These are phyloP conservation scores for Pogonocherus hispidulus DNA, from an alignment of 2,888 invertebrate genomes.

Conservation along the genomic window DNA sequence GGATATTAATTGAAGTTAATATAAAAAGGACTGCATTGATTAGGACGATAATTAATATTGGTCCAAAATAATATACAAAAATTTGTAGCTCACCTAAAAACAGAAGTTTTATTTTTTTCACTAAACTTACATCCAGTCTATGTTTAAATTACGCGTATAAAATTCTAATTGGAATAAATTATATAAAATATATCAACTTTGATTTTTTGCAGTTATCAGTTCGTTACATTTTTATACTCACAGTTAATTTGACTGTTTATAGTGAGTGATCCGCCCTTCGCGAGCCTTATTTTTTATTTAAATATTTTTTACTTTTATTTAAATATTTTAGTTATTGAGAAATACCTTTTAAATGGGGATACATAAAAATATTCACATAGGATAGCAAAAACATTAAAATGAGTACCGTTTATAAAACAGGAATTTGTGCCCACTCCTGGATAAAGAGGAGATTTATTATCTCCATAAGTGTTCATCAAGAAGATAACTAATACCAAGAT, in stretches of 20 bases:
- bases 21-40: not conserved
- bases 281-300: too few species aligned
- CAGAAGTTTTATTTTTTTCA: too few species aligned
- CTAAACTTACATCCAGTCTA: too few species aligned
- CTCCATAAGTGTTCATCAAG: not conserved
- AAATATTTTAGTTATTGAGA: too few species aligned
- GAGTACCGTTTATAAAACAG: slow-evolving; percentile 11
- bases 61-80: slow-evolving; percentile 8
- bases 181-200: too few species aligned
- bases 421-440: not conserved
- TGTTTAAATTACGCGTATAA: too few species aligned
- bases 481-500: not conserved
- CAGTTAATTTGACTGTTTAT: too few species aligned
- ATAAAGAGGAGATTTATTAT: not conserved
- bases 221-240: too few species aligned
- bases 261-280: too few species aligned
- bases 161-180: too few species aligned
- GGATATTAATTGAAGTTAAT: slow-evolving; percentile 2
- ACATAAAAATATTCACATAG: not conserved
- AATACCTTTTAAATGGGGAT: too few species aligned
- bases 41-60: not conserved
- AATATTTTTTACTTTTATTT: not conserved
- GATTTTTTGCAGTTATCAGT: too few species aligned
- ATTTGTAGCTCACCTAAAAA: slow-evolving; percentile 4
- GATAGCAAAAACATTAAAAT: not conserved